A percentile compares a stretch with the other conserved stretches of the same genome.
Conservation (phyloP, 2,797 vertebrate species). For the Pitangus sulphuratus region DNA sequence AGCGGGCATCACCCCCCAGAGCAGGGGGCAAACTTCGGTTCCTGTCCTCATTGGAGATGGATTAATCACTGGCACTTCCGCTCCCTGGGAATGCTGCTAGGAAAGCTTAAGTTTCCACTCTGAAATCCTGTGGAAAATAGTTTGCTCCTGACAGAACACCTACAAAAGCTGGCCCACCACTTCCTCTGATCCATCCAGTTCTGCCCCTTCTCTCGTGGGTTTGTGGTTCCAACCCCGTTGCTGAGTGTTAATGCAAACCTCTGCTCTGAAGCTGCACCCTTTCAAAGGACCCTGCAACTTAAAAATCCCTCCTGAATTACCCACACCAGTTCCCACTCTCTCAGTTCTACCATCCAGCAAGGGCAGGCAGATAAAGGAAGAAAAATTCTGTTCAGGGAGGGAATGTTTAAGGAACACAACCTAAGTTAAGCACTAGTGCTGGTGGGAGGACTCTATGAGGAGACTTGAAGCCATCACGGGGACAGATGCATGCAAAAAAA, state of each 20-base stretch:
- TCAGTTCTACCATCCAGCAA: neutral
- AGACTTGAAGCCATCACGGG: neutral
- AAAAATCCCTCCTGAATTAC: neutral
- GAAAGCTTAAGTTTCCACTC: neutral
- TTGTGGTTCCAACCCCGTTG: neutral
- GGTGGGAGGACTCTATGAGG: neutral
- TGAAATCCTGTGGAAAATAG: conserved; percentile 7
- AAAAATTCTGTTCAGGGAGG: neutral
- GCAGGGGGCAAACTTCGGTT: neutral
- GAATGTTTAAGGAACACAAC: neutral
- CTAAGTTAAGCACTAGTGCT: neutral
- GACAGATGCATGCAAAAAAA: neutral
- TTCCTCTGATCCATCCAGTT: neutral
- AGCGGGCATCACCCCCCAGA: neutral
- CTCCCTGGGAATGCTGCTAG: neutral
- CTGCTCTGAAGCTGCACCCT: neutral
- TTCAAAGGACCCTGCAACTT: neutral
- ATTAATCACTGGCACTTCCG: neutral
- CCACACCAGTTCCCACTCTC: neutral
- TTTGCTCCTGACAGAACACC: neutral
- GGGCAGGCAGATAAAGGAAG: neutral
- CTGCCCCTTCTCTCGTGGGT: neutral
- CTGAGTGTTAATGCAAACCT: neutral
- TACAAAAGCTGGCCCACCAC: neutral
- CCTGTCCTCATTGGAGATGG: neutral